phyloP scores from a whole-genome alignment of 92 coral and sea anemone species.

The Porites divaricata region DNA sequence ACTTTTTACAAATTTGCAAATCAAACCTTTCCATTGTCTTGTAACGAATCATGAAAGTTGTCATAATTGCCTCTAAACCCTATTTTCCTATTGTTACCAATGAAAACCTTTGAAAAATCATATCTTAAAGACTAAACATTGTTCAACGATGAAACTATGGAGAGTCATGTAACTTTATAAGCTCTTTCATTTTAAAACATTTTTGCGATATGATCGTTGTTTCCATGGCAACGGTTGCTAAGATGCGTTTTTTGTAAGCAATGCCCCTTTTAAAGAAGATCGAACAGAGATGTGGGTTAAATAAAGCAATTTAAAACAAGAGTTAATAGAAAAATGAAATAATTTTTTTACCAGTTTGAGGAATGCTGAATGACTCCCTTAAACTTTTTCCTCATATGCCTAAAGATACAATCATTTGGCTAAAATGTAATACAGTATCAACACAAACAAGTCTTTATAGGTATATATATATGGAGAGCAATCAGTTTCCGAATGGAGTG shows the following conservation, averaged over 20 bases:
- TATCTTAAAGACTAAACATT: background rate
- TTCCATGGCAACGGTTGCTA: conserved; percentile 6
- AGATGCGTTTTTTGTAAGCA: conserved; percentile 7
- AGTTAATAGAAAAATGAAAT: background rate
- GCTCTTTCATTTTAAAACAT: background rate
- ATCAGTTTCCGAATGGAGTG: conserved; percentile 61
- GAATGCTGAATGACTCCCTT: background rate
- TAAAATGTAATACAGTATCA: background rate
- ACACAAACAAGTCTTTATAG: background rate
- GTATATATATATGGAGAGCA: conserved; percentile 37
- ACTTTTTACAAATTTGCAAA: no score
- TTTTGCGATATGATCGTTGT: conserved; percentile 7
- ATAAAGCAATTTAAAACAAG: background rate
- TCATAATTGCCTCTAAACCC: no score
- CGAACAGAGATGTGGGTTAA: no score
- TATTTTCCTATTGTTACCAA: no score
- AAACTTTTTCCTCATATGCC: background rate
- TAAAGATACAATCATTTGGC: background rate
- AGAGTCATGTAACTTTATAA: background rate
- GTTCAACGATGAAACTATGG: background rate
- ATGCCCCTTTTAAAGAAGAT: no score
- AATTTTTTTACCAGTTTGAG: background rate
- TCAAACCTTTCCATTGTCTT: no score
- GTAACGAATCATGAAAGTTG: no score
- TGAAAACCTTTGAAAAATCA: background rate